These are phyloP conservation scores for Allobates femoralis DNA, from an alignment of 2,797 vertebrate genomes.

Conservation along the genomic window DNA sequence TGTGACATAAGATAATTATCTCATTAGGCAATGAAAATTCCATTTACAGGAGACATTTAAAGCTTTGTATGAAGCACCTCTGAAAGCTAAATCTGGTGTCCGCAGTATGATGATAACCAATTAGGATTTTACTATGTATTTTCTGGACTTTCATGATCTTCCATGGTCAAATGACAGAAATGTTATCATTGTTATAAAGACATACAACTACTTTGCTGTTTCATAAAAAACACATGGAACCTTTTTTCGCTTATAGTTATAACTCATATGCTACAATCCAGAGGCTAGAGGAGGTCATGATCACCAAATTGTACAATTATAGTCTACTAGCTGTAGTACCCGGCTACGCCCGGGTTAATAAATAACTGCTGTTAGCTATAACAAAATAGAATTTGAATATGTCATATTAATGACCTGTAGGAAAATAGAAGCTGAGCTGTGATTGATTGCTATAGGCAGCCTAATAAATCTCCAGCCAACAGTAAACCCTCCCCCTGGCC, in stretches of 20 bases:
- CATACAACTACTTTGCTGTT: not conserved
- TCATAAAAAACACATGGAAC: not conserved
- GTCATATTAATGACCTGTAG: too few relatives aligned
- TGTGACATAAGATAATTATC: constrained; percentile 10
- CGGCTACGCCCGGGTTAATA: too few relatives aligned
- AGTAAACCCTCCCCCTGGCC: too few relatives aligned
- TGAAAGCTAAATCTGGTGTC: not conserved
- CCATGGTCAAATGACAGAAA: not conserved
- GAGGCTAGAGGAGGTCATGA: not conserved
- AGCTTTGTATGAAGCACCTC: not conserved
- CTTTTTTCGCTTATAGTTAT: not conserved
- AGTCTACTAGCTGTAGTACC: too few relatives aligned
- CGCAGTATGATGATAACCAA: not conserved
- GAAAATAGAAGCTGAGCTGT: too few relatives aligned
- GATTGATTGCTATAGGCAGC: too few relatives aligned
- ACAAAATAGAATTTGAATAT: too few relatives aligned
- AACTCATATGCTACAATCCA: not conserved
- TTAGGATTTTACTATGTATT: not conserved
- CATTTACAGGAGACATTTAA: not conserved
- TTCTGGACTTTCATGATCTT: not conserved
- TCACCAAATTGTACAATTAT: not conserved
- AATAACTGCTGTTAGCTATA: too few relatives aligned
- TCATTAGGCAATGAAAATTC: constrained; percentile 6
- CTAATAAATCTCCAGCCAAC: too few relatives aligned
- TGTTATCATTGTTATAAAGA: not conserved